A percentile compares a stretch with the other conserved stretches of the same genome.
These are phyloP conservation scores for Lasioglossum marginatum DNA, from an alignment of 2,888 invertebrate genomes.

Conservation along the genomic window DNA sequence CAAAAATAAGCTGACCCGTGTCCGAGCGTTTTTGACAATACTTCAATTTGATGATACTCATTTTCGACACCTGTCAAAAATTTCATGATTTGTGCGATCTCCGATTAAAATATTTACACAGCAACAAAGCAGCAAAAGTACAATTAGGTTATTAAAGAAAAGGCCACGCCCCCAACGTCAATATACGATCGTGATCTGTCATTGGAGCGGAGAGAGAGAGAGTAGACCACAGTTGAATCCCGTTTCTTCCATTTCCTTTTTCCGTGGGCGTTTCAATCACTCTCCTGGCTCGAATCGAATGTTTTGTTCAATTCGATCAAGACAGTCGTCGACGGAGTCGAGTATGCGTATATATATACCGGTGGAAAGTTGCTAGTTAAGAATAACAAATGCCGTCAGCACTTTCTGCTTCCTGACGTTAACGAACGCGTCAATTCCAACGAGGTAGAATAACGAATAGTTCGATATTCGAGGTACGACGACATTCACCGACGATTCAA, in stretches of 20 bases:
- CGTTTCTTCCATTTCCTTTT: conserved; percentile 12
- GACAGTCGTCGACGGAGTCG: not conserved
- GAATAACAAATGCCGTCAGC: conserved; percentile 17
- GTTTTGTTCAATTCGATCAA: conserved; percentile 4
- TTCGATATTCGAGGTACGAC: conserved; percentile 34
- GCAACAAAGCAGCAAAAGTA: not conserved
- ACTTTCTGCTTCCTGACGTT: conserved; percentile 20
- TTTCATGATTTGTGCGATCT: too few species aligned
- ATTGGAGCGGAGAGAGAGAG: not conserved
- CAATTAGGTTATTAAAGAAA: not conserved
- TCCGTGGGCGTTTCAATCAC: conserved; percentile 2
- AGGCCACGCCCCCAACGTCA: not conserved
- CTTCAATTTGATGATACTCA: too few species aligned
- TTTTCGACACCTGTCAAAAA: too few species aligned
- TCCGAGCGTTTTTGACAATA: too few species aligned
- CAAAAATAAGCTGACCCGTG: too few species aligned
- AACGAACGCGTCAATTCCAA: conserved; percentile 42
- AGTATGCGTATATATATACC: not conserved
- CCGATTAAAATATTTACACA: not conserved
- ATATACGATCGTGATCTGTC: not conserved
- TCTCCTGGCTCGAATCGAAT: not conserved
- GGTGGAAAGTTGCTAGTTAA: conserved; percentile 7
- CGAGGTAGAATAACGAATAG: conserved; percentile 46
- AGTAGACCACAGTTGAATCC: not conserved
- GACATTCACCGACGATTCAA: conserved; percentile 47